phyloP scores from a whole-genome alignment of 2,113 vertebrate genomes.

The Taxidea taxus region DNA sequence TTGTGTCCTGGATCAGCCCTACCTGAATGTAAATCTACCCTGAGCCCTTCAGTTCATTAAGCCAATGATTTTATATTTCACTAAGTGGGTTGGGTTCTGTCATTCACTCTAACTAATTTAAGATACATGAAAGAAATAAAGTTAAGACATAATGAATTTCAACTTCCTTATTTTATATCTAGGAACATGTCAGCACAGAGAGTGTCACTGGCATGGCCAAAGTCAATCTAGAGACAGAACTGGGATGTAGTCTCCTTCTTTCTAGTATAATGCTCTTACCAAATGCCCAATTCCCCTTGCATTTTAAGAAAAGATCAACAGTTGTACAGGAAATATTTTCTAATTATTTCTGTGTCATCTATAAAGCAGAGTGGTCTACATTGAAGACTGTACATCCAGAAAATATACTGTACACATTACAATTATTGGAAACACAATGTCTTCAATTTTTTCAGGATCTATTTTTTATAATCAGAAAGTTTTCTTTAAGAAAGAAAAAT shows the following conservation, averaged over 20 bases:
- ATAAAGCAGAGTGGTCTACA: not conserved
- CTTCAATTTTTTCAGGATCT: not conserved
- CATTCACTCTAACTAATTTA: not conserved
- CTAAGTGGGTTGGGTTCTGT: not conserved
- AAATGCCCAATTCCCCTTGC: not conserved
- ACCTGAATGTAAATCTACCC: not conserved
- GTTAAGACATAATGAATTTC: not conserved
- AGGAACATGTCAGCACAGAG: not conserved
- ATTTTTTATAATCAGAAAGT: not conserved
- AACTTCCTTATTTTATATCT: not conserved
- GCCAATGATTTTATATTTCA: not conserved
- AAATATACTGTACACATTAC: not conserved
- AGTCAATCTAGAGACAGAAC: not conserved
- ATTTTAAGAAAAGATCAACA: not conserved
- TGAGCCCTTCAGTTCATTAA: not conserved
- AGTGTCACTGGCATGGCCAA: not conserved
- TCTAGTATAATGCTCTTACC: not conserved
- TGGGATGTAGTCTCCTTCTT: not conserved
- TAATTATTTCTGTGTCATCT: not conserved
- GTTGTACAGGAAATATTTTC: not conserved
- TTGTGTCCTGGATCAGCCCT: not conserved
- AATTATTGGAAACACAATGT: not conserved
- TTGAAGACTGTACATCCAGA: not conserved
- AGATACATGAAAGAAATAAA: not conserved
- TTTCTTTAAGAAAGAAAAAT: conserved; percentile 16